These are phyloP conservation scores for Yponomeuta sedellus DNA, from an alignment of 2,888 invertebrate genomes.

Conservation along the genomic window DNA sequence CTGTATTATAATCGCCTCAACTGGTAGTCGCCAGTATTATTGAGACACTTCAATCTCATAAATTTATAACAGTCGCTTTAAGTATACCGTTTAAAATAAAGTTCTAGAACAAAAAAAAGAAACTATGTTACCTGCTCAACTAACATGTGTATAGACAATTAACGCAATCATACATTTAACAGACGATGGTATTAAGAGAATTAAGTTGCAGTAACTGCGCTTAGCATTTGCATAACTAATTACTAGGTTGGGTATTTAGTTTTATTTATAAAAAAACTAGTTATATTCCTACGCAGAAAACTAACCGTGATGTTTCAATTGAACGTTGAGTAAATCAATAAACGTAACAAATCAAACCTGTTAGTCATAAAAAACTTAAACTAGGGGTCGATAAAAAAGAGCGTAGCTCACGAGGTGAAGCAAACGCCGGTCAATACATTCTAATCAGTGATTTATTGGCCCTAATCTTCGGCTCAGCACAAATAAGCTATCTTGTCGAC, in stretches of 20 bases:
- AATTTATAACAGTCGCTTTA: not conserved
- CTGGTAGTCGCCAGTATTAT: not conserved
- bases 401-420: slow-evolving; percentile 55
- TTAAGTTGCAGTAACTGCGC: slow-evolving; percentile 15
- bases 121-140: not conserved
- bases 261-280: not conserved
- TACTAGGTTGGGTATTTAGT: slow-evolving; percentile 25
- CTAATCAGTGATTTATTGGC: slow-evolving; percentile 76
- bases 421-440: slow-evolving; percentile 75
- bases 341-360: slow-evolving; percentile 12
- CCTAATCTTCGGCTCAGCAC: slow-evolving; percentile 74
- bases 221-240: slow-evolving; percentile 40
- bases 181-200: not conserved
- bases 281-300: not conserved
- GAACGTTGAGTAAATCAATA: not conserved
- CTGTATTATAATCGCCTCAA: not conserved
- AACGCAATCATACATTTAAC: not conserved
- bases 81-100: not conserved
- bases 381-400: slow-evolving; percentile 60
- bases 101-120: not conserved
- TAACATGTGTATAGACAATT: not conserved
- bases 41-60: not conserved
- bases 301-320: not conserved
- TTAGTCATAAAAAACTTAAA: slow-evolving; percentile 56
- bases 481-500: slow-evolving; percentile 77